Conservation (phyloP, 2,888 invertebrate species). For the Erebia palarica region DNA sequence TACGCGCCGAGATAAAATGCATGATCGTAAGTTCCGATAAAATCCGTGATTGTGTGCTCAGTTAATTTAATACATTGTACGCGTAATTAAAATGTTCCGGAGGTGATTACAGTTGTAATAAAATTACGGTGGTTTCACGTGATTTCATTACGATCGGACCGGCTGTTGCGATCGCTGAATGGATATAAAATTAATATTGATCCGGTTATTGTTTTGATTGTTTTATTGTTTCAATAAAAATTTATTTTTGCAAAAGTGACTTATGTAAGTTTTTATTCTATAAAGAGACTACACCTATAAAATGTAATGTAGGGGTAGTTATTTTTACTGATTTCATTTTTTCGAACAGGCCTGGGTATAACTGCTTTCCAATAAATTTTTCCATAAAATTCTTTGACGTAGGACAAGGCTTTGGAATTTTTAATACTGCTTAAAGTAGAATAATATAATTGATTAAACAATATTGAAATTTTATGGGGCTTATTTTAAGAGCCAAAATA, state of each 20-base stretch:
- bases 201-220: slow-evolving; percentile 15
- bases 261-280: neutral
- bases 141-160: slow-evolving; percentile 28
- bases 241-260: neutral
- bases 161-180: slow-evolving; percentile 28
- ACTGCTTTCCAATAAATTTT: no score
- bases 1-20: neutral
- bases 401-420: no score
- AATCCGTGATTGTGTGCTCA: slow-evolving; percentile 26
- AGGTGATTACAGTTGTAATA: slow-evolving; percentile 30
- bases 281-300: neutral
- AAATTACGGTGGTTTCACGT: slow-evolving; percentile 30
- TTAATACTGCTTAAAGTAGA: no score
- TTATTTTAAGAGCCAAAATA: no score
- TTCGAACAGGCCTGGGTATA: no score
- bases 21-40: slow-evolving; percentile 11
- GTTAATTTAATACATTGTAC: slow-evolving; percentile 33
- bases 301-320: neutral
- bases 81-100: slow-evolving; percentile 36
- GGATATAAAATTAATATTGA: slow-evolving; percentile 15
- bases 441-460: no score
- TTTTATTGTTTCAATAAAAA: neutral
- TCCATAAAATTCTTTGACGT: no score
- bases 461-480: no score
- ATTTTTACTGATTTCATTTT: no score